Evolutionary conservation across 2,888 invertebrate genomes (phyloP), one percentile per base, ranked within the genome.

Genomic region (Andrena chrysosceles): DNA sequence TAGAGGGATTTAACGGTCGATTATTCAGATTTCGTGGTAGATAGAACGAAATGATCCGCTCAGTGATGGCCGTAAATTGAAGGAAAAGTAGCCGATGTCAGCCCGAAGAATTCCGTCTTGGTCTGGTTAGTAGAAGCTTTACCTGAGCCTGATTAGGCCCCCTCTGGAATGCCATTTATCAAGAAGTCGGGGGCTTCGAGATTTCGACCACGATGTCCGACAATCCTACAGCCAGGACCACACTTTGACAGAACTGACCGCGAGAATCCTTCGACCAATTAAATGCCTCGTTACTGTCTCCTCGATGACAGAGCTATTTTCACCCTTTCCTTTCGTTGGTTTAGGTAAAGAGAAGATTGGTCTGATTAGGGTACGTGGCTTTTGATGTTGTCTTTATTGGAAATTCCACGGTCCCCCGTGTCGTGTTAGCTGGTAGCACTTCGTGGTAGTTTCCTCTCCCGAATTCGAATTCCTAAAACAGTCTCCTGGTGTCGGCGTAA

Each of bases 91-190:
- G 73, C 64, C 68, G 68, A 56, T 71, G 77, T 69, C 73, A 0
- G 26, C 16, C 68, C 23, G 52, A 75, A 62, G 81, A 83, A 84
- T 87, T 87, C 59, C 69, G 68, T 54, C 35, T 60, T 62, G 20
- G 62, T 56, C 52, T 33, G 66, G 74, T 66, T 69, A 52, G 63
- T 26, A 35, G 60, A 52, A 56, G 59, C 70, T 83, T 83, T 85
- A 85, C 83, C 85, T 88, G 83, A 23, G 64, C 67, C 82, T 78
- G 88, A 90, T 89, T 89, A 89, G 89, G 83, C 69, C 72, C 71
- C 72, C 74, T 80, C 48, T 74, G 87, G 90, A 89, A 90, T 88
- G 89, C 77, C 84, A 88, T 89, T 89, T 89, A 87, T 89, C 86
- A 90, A 79, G 26, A 60, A 75, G 60, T 64, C 42, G 6, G 54